Conservation (phyloP, 2,888 invertebrate genomes). For the Marronus borbonicus region DNA sequence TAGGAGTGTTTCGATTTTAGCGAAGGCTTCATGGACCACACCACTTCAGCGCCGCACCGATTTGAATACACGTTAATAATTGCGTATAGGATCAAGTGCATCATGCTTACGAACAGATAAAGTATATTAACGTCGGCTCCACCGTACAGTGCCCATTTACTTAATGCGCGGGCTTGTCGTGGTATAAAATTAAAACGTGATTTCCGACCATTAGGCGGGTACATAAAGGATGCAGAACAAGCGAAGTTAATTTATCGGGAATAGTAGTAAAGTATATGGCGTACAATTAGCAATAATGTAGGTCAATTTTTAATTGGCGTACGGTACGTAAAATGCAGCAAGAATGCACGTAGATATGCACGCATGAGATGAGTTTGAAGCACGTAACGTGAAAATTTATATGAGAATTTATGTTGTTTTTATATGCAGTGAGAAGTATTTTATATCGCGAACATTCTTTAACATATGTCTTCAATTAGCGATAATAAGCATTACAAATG, state of each 20-base stretch:
- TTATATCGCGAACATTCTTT: not conserved
- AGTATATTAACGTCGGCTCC: slow-evolving; percentile 13
- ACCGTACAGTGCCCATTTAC: not conserved
- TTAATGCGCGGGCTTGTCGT: slow-evolving; percentile 24
- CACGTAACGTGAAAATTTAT: not conserved
- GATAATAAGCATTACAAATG: no score
- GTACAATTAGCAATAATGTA: slow-evolving; percentile 13
- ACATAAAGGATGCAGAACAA: not conserved
- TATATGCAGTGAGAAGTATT: not conserved
- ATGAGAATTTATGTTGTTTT: no score
- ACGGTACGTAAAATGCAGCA: not conserved
- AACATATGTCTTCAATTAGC: no score
- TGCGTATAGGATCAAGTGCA: slow-evolving; percentile 22
- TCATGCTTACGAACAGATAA: slow-evolving; percentile 14
- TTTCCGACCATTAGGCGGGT: slow-evolving; percentile 7
- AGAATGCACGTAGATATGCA: not conserved
- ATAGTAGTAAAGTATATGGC: not conserved
- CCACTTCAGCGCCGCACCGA: slow-evolving; percentile 21
- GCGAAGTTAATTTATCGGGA: slow-evolving; percentile 17
- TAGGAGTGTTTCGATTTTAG: slow-evolving; percentile 25
- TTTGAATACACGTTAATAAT: slow-evolving; percentile 28
- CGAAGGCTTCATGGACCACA: not conserved
- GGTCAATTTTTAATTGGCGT: slow-evolving; percentile 11
- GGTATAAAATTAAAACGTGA: slow-evolving; percentile 40
- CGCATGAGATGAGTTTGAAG: not conserved